Evolutionary conservation across 2,113 vertebrate genomes (phyloP).

Genomic region (Mirounga angustirostris): DNA sequence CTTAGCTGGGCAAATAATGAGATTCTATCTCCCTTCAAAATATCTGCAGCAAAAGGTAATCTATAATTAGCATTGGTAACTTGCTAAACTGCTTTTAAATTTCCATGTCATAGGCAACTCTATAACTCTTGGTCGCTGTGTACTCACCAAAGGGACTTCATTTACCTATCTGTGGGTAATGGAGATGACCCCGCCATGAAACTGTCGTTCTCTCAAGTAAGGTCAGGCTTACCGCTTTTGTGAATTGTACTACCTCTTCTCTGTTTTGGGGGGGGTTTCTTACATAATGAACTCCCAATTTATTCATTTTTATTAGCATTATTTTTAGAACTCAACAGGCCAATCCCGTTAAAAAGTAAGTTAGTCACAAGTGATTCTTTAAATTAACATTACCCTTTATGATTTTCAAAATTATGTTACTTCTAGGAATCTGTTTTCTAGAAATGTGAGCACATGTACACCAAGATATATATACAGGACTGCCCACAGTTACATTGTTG

Average conservation of each 20-base stretch:
- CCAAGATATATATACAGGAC: neutral
- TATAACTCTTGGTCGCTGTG: neutral
- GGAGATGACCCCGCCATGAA: neutral
- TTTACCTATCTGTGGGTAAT: neutral
- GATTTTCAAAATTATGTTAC: conserved; percentile 1
- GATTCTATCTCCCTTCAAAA: neutral
- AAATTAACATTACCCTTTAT: neutral
- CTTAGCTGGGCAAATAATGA: neutral
- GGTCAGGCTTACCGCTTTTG: neutral
- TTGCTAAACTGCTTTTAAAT: neutral
- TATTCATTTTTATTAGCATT: neutral
- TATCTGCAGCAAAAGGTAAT: neutral
- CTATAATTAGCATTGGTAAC: neutral
- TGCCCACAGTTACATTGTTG: neutral
- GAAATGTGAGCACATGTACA: neutral
- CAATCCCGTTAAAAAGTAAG: neutral
- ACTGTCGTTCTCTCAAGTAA: neutral
- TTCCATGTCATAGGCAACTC: neutral
- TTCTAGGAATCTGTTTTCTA: neutral
- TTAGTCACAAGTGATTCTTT: neutral
- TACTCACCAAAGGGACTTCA: neutral
- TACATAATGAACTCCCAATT: neutral
- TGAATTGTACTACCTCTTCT: neutral
- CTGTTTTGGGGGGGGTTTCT: neutral
- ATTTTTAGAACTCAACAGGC: neutral